Evolutionary conservation across 2,113 vertebrate species (phyloP), one percentile per base, ranked within the genome.

Genomic region (Gyps fulvus): DNA sequence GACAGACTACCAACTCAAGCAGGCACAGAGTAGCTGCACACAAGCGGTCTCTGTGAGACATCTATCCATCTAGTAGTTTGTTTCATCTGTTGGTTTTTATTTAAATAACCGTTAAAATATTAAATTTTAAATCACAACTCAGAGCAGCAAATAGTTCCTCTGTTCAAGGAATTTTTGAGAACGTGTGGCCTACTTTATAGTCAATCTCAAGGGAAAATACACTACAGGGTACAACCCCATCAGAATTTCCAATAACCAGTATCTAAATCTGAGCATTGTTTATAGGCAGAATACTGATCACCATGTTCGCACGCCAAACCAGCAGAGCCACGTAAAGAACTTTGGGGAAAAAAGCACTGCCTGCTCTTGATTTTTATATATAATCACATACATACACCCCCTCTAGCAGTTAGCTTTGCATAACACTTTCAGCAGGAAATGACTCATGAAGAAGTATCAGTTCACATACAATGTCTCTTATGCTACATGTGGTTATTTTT

Each of bases 361-460:
- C n/a, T 73, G 69, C 38, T 49, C 63, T 47, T 78, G 40, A 57
- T 92, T 67, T 82, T 82, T 54, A 26, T 79, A 66, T 65, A 47
- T 59, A 78, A 90, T 74, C 49, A 71, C 40, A 59, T 13, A 89
- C 26, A 54, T 69, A 63, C 52, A 84, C 3, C 57, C 83, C 78
- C 78, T 87, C 58, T 32, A 85, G 84, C 81, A 93, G 54, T 49
- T 50, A 80, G 66, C 54, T 95, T 45, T 92, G 83, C 36, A 22
- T 32, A 95, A 87, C 69, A 63, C 83, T 92, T 94, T 57, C 83
- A 58, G 78, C 81, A 97, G 93, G 78, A 96, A 97, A 81, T 96
- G 87, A 97, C 90, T 95, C 93, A 95, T 25, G 22, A 69, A 79
- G 81, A 58, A 79, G 11, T 36, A 89, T 76, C 84, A 87, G 83